A percentile compares a stretch with the other conserved stretches of the same genome.
phyloP scores from a whole-genome alignment of 37 sponge, comb jelly and placozoan genomes.

The Lycopodina hypogea region DNA sequence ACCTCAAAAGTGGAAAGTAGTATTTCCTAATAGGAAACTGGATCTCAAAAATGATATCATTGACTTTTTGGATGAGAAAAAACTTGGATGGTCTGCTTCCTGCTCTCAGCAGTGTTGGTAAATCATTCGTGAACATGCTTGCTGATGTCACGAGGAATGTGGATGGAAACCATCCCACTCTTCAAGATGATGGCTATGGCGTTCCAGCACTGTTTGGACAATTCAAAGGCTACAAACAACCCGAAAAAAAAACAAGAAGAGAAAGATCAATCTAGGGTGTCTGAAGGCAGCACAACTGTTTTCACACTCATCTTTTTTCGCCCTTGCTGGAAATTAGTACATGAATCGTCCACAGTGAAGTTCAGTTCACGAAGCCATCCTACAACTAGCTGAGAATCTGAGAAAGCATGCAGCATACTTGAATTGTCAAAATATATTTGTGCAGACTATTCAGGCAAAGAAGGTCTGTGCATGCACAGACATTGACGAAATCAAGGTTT shows the following conservation, averaged over 20 bases:
- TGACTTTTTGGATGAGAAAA: conserved; percentile 32
- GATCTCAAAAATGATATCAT: conserved; percentile 53
- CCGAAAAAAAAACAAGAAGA: conserved; percentile 10
- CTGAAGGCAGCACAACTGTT: conserved; percentile 26
- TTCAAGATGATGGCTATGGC: conserved; percentile 22
- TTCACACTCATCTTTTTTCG: conserved; percentile 38
- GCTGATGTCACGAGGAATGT: conserved; percentile 32
- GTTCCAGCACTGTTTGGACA: conserved; percentile 28
- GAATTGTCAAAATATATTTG: conserved; percentile 24
- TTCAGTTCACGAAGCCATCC: conserved; percentile 23
- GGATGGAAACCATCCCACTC: conserved; percentile 50
- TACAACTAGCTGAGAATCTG: conserved; percentile 51
- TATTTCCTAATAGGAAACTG: conserved; percentile 32
- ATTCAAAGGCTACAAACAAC: conserved; percentile 53
- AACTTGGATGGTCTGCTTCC: conserved; percentile 35
- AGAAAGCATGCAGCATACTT: conserved; percentile 46
- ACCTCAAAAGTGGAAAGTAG: conserved; percentile 35
- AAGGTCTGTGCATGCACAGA: conserved; percentile 19
- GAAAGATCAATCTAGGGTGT: conserved; percentile 20
- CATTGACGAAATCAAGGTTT: conserved; percentile 37
- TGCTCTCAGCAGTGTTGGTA: conserved; percentile 29
- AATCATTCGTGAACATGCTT: conserved; percentile 37
- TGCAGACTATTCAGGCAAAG: conserved; percentile 22
- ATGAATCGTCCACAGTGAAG: conserved; percentile 42
- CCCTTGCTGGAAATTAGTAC: conserved; percentile 30